phyloP scores from a whole-genome alignment of 2,113 vertebrate genomes.

The Myrmecophaga tridactyla region DNA sequence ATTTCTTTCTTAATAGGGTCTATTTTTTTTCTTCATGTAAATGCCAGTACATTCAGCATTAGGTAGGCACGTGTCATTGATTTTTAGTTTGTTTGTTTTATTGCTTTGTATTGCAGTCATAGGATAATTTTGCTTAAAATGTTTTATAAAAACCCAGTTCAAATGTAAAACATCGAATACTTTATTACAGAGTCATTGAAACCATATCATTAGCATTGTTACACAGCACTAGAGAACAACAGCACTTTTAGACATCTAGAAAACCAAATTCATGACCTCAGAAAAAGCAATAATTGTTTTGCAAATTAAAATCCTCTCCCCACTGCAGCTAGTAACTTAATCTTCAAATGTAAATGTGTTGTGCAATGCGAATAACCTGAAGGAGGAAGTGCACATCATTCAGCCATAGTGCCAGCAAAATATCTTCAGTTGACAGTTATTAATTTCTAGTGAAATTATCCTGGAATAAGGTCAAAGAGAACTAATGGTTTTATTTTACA shows the following conservation, averaged over 20 bases:
- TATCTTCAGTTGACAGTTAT: slow-evolving; percentile 59
- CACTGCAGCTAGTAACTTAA: slow-evolving; percentile 60
- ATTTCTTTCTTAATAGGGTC: background rate
- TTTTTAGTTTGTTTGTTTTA: background rate
- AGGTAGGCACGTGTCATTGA: background rate
- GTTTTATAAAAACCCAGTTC: background rate
- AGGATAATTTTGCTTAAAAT: slow-evolving; percentile 7
- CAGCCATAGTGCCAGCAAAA: slow-evolving; percentile 34
- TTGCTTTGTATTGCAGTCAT: background rate
- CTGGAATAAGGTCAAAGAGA: slow-evolving; percentile 70
- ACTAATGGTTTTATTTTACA: slow-evolving; percentile 66
- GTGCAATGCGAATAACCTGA: background rate
- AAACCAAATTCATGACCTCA: slow-evolving; percentile 66
- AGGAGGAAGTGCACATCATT: slow-evolving; percentile 26
- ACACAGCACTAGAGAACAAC: slow-evolving; percentile 65
- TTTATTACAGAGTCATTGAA: slow-evolving; percentile 62
- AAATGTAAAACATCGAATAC: slow-evolving; percentile 17
- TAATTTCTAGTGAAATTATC: slow-evolving; percentile 72
- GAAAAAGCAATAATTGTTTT: slow-evolving; percentile 65
- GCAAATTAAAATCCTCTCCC: slow-evolving; percentile 72
- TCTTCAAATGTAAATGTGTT: slow-evolving; percentile 58
- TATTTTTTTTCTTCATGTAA: slow-evolving; percentile 28
- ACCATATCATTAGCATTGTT: slow-evolving; percentile 55
- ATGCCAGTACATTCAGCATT: background rate
- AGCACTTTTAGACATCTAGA: slow-evolving; percentile 47